phyloP scores from a whole-genome alignment of 2,888 invertebrate species.

The Coronaproctus castanopsis region DNA sequence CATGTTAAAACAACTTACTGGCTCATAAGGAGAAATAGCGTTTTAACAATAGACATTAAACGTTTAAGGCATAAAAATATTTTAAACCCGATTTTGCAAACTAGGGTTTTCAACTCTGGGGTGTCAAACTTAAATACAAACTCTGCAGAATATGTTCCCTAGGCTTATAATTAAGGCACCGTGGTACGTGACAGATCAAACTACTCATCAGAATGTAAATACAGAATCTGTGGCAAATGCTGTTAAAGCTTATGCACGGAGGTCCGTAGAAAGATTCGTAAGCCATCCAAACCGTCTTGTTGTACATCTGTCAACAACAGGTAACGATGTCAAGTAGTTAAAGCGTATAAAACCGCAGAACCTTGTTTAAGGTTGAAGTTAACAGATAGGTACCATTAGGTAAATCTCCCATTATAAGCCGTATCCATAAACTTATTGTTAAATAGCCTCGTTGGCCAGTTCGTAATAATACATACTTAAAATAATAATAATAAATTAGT shows the following conservation, averaged over 20 bases:
- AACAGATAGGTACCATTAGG: background rate
- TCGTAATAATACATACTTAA: background rate
- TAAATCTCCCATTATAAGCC: background rate
- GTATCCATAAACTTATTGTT: background rate
- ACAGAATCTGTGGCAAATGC: background rate
- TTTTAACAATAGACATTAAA: background rate
- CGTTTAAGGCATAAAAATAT: background rate
- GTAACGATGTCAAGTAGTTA: background rate
- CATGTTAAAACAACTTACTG: background rate
- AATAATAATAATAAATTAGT: background rate
- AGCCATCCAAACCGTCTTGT: background rate
- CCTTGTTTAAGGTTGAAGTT: background rate
- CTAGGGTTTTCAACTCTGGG: background rate
- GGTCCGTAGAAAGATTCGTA: background rate
- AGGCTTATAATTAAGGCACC: background rate
- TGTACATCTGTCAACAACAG: background rate
- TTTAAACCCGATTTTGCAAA: background rate
- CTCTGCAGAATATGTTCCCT: background rate
- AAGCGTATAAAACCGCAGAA: background rate
- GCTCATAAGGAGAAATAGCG: background rate
- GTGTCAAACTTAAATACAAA: background rate
- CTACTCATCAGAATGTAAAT: background rate
- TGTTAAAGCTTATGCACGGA: background rate
- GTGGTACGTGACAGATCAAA: background rate
- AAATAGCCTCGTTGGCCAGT: background rate